A percentile compares a stretch with the other conserved stretches of the same genome.
Conservation (phyloP, 2,113 vertebrate genomes). For the Macaca fascicularis region DNA sequence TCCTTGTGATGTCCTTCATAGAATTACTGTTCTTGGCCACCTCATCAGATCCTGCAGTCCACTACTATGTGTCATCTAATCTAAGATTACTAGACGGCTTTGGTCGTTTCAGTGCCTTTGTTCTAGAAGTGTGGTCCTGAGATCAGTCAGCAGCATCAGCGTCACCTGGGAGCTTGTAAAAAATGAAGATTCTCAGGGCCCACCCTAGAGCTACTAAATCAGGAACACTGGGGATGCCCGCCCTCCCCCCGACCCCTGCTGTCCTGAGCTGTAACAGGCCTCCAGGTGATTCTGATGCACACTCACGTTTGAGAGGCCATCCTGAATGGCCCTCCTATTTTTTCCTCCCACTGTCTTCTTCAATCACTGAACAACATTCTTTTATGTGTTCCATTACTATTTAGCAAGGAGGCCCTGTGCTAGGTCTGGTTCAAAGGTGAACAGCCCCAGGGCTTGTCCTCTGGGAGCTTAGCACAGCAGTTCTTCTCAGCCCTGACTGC, state of each 20-base stretch:
- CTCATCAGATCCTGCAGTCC: not conserved
- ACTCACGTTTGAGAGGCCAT: not conserved
- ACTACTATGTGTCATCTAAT: not conserved
- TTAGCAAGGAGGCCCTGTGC: not conserved
- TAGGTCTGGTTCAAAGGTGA: not conserved
- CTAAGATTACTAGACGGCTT: not conserved
- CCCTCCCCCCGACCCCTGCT: too few relatives aligned
- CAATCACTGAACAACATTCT: not conserved
- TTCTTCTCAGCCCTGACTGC: not conserved
- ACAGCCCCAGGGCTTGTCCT: rapidly evolving
- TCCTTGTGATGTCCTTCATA: not conserved
- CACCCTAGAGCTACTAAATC: not conserved
- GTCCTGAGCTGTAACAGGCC: not conserved
- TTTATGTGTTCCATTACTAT: not conserved
- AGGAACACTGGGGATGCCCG: too few relatives aligned
- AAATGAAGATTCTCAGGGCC: not conserved
- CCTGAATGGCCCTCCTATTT: not conserved
- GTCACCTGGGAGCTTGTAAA: not conserved
- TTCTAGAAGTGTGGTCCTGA: not conserved
- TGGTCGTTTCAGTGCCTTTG: not conserved
- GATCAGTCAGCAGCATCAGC: too few relatives aligned
- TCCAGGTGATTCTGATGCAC: not conserved
- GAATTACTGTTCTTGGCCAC: not conserved
- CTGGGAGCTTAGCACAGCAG: not conserved
- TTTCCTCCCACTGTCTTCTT: not conserved